These are phyloP conservation scores for Erebia ligea DNA, from an alignment of 2,888 invertebrate species.

Conservation along the genomic window DNA sequence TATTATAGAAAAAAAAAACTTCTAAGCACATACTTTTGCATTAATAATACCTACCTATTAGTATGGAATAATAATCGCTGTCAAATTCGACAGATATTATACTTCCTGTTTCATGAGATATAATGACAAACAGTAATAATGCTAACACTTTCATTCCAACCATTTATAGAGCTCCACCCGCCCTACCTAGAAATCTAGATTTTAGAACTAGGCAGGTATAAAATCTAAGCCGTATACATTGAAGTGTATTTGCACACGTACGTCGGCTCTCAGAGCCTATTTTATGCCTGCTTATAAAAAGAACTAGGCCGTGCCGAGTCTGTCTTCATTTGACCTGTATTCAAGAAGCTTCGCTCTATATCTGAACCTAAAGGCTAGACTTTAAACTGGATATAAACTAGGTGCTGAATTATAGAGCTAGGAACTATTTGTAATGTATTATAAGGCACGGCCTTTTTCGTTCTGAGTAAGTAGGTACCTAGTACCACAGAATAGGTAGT, in stretches of 20 bases:
- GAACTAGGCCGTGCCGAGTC: conserved; percentile 34
- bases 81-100: too few relatives aligned
- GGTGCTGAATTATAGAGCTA: conserved; percentile 10
- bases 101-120: too few relatives aligned
- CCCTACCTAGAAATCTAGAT: not conserved
- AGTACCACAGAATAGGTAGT: too few relatives aligned
- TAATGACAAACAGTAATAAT: too few relatives aligned
- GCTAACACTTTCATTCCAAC: too few relatives aligned
- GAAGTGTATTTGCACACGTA: conserved; percentile 37
- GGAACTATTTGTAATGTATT: not conserved
- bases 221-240: conserved; percentile 19
- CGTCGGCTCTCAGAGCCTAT: conserved; percentile 13
- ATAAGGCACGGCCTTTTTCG: not conserved
- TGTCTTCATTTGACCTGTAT: conserved; percentile 35
- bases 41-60: conserved; percentile 32
- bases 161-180: not conserved
- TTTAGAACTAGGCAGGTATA: not conserved
- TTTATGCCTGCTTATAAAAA: conserved; percentile 35
- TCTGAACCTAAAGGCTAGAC: conserved; percentile 11
- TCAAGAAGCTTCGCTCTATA: conserved; percentile 20
- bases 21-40: too few relatives aligned
- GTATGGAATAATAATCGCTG: too few relatives aligned
- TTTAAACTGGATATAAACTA: conserved; percentile 7
- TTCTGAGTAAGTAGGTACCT: too few relatives aligned
- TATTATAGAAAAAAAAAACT: too few relatives aligned